phyloP scores from a whole-genome alignment of 92 coral and sea anemone species.

The Pocillopora grandis region DNA sequence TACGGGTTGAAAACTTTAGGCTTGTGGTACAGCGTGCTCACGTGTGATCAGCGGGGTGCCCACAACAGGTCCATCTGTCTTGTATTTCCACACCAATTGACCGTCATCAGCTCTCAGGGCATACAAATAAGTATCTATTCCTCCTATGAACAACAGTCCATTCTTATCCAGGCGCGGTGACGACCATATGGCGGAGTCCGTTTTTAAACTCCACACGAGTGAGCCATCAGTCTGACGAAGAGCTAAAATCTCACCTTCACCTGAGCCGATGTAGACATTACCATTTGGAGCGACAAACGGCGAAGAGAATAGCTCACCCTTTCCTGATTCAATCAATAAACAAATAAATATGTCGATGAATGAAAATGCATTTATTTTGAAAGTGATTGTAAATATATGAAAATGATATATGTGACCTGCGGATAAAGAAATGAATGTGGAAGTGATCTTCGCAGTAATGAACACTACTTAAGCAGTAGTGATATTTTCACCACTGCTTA shows the following conservation, averaged over 20 bases:
- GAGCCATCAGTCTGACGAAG: constrained; percentile 80
- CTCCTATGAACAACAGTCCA: constrained; percentile 82
- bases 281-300: constrained; percentile 86
- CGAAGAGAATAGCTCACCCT: constrained; percentile 83
- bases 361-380: too few relatives aligned
- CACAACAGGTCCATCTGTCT: constrained; percentile 90
- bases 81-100: constrained; percentile 83
- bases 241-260: constrained; percentile 81
- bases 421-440: too few relatives aligned
- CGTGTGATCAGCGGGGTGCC: constrained; percentile 82
- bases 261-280: constrained; percentile 84
- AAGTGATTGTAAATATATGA: too few relatives aligned
- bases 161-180: constrained; percentile 80
- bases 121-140: constrained; percentile 78
- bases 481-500: too few relatives aligned
- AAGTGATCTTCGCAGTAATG: too few relatives aligned
- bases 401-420: too few relatives aligned
- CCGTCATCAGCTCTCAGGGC: constrained; percentile 74
- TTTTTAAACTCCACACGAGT: constrained; percentile 79
- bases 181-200: constrained; percentile 72
- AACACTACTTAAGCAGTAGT: too few relatives aligned
- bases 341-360: background rate
- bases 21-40: constrained; percentile 57
- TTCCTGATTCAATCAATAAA: constrained; percentile 38
- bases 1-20: constrained; percentile 21